Percentiles rank a stretch among this genome's conserved stretches.
These are phyloP conservation scores for Patella depressa DNA, from an alignment of 2,888 invertebrate genomes.

Conservation along the genomic window DNA sequence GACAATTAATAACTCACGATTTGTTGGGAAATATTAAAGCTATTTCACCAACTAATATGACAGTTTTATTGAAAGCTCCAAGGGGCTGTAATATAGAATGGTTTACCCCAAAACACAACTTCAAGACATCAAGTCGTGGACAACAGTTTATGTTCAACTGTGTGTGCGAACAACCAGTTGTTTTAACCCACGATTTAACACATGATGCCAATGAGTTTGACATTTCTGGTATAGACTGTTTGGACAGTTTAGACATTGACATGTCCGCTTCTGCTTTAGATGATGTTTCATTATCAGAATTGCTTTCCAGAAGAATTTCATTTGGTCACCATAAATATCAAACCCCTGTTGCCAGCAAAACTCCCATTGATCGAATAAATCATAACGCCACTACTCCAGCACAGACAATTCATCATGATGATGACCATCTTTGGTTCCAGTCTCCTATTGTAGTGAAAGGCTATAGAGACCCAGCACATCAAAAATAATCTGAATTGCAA, in stretches of 20 bases:
- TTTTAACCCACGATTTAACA: constrained; percentile 41
- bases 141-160: constrained; percentile 45
- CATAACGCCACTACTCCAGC: not conserved
- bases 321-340: not conserved
- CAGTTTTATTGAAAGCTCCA: constrained; percentile 49
- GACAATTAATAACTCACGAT: constrained; percentile 52
- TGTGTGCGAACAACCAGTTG: constrained; percentile 26
- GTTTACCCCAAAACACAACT: constrained; percentile 53
- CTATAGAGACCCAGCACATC: constrained; percentile 32
- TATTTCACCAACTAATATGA: constrained; percentile 47
- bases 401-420: constrained; percentile 10
- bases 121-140: constrained; percentile 47
- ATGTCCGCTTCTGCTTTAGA: not conserved
- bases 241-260: constrained; percentile 40
- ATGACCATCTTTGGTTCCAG: constrained; percentile 51
- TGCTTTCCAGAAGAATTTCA: not conserved
- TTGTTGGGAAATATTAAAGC: constrained; percentile 44
- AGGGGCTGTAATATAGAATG: constrained; percentile 43
- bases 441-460: constrained; percentile 50
- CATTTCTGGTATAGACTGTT: constrained; percentile 57
- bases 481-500: too few species aligned
- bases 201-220: constrained; percentile 43
- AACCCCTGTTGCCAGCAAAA: not conserved
- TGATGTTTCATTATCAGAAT: not conserved
- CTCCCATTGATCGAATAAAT: not conserved